Percentiles rank a stretch among this genome's conserved stretches.
phyloP scores from a whole-genome alignment of 1,140 invertebrate species.

The Heliconius hewitsoni region DNA sequence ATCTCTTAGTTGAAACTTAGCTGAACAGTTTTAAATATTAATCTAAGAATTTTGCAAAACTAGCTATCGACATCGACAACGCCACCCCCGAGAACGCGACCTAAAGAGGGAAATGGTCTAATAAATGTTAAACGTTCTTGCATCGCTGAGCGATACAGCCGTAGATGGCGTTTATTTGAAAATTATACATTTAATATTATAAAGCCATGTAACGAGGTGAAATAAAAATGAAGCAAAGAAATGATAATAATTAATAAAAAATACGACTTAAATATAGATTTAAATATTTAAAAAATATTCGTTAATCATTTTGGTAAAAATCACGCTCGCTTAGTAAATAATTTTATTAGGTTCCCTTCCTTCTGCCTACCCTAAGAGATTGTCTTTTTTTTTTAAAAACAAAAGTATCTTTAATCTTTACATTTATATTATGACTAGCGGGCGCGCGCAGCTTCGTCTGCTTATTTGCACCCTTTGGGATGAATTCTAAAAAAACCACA shows the following conservation, averaged over 20 bases:
- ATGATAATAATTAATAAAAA: neutral
- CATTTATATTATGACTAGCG: too few relatives aligned
- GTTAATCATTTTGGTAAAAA: too few relatives aligned
- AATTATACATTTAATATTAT: neutral
- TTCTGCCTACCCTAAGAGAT: too few relatives aligned
- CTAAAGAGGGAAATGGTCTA: conserved; percentile 26
- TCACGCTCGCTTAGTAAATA: too few relatives aligned
- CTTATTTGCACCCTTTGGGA: too few relatives aligned
- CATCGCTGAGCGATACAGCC: conserved; percentile 22
- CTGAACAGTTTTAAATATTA: conserved; percentile 1
- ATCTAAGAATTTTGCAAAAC: neutral
- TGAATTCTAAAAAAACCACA: too few relatives aligned
- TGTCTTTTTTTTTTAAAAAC: too few relatives aligned
- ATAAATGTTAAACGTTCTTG: conserved; percentile 35
- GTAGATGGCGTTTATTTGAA: neutral
- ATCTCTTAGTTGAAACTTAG: neutral
- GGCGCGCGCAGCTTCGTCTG: too few relatives aligned
- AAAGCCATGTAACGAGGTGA: neutral
- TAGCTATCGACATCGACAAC: neutral
- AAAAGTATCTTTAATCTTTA: too few relatives aligned
- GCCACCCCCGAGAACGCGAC: conserved; percentile 4
- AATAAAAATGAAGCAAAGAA: neutral
- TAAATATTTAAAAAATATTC: neutral
- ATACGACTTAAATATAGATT: neutral
- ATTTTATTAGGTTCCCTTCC: too few relatives aligned